phyloP scores from a whole-genome alignment of 2,797 vertebrate species.

The Octomys mimax region DNA sequence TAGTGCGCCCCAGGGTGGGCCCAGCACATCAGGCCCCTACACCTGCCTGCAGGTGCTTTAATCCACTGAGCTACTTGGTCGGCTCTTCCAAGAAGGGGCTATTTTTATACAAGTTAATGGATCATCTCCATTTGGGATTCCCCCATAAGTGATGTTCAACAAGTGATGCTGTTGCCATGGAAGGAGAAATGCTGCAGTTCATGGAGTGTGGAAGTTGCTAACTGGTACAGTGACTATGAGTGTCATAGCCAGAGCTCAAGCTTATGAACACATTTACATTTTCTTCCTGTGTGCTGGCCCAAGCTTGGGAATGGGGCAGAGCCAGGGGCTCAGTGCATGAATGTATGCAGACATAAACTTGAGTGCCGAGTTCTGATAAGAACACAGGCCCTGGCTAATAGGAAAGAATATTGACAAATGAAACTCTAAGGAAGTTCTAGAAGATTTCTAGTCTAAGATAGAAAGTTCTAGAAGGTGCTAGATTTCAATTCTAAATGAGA shows the following conservation, averaged over 20 bases:
- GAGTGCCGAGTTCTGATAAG: not conserved
- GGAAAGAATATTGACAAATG: not conserved
- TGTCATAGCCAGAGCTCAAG: not conserved
- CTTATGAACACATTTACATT: not conserved
- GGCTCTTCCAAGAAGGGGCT: not conserved
- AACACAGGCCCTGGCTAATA: not conserved
- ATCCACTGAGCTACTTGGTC: too few relatives aligned
- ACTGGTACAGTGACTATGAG: not conserved
- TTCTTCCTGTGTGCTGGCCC: not conserved
- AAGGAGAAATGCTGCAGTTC: not conserved
- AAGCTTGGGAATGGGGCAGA: not conserved
- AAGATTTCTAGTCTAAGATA: not conserved
- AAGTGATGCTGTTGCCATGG: not conserved
- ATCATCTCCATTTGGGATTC: constrained; percentile 36
- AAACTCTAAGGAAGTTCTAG: not conserved
- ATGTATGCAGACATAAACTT: not conserved
- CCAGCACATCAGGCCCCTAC: too few relatives aligned
- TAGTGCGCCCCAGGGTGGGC: too few relatives aligned
- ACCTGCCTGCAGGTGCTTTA: too few relatives aligned
- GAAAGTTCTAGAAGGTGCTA: not conserved
- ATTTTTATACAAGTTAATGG: constrained; percentile 49
- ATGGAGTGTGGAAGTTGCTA: not conserved
- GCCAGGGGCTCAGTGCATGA: not conserved
- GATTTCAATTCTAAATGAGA: not conserved
- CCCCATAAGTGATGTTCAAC: not conserved